Conservation (phyloP, 2,113 vertebrate genomes). For the Gnathonemus echidnorhynchus region DNA sequence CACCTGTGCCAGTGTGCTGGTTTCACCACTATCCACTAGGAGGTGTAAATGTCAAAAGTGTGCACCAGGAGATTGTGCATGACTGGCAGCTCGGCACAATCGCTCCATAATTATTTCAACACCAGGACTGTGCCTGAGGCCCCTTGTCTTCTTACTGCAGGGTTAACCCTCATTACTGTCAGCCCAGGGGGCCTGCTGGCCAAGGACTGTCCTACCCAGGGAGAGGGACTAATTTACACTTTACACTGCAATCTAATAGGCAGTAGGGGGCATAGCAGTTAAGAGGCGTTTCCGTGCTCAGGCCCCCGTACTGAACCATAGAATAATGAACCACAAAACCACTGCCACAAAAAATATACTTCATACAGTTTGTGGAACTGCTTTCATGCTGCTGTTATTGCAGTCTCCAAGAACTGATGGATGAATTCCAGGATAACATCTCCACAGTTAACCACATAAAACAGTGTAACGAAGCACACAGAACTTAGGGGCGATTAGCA, state of each 20-base stretch:
- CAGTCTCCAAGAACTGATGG: background rate
- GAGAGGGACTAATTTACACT: constrained; percentile 38
- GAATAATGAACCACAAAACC: background rate
- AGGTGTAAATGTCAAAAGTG: background rate
- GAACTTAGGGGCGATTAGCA: background rate
- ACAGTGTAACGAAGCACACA: constrained; percentile 32
- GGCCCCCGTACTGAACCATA: background rate
- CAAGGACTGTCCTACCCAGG: constrained; percentile 5
- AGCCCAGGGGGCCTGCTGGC: background rate
- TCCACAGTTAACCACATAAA: constrained; percentile 20
- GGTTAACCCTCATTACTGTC: constrained; percentile 25
- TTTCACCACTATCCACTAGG: background rate
- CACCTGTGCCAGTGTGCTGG: background rate
- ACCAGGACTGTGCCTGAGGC: constrained; percentile 1
- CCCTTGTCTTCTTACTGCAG: background rate
- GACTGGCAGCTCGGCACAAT: background rate
- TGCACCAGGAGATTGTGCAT: background rate
- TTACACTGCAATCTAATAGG: constrained; percentile 21
- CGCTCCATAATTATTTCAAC: constrained; percentile 24
- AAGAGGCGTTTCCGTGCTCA: background rate
- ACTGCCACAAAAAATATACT: background rate
- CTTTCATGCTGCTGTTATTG: constrained; percentile 24
- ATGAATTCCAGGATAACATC: background rate
- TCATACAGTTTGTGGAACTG: background rate
- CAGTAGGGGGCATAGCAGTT: constrained; percentile 30